These are phyloP conservation scores for Lontra canadensis DNA, from an alignment of 2,113 vertebrate genomes.

Conservation along the genomic window DNA sequence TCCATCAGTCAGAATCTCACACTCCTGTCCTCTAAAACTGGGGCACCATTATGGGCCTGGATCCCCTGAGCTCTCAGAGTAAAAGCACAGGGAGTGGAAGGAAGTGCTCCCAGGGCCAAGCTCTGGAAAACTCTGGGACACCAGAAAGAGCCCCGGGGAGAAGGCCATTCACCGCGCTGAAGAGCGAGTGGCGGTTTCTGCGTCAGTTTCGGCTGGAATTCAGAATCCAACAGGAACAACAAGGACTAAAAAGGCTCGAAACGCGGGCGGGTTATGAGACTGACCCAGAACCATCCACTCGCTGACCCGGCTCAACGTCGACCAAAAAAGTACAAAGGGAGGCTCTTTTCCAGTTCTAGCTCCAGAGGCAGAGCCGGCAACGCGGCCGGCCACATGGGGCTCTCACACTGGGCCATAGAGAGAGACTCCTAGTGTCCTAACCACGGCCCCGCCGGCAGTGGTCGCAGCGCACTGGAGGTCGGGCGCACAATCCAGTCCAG, in stretches of 20 bases:
- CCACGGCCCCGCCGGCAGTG: background rate
- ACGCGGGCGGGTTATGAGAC: background rate
- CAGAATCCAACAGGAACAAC: too few relatives aligned
- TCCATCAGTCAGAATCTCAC: background rate
- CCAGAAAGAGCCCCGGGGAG: background rate
- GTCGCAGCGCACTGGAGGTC: fast-evolving
- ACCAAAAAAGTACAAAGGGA: background rate
- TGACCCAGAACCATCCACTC: background rate
- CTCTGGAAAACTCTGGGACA: background rate
- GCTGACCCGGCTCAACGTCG: background rate
- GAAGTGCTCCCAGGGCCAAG: background rate
- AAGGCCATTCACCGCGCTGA: background rate
- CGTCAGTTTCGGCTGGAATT: too few relatives aligned
- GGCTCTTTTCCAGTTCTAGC: background rate
- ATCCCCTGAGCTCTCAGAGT: background rate
- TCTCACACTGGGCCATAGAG: background rate
- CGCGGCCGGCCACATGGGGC: background rate
- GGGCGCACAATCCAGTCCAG: background rate
- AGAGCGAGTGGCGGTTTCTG: background rate
- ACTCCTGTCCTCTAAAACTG: background rate
- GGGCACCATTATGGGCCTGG: background rate
- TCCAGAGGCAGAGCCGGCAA: background rate
- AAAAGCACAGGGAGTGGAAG: background rate
- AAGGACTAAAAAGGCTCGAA: background rate
- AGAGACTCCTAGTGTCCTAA: background rate